These are phyloP conservation scores for Ctenopoma multispine DNA, from an alignment of 2,797 vertebrate genomes.

Conservation along the genomic window DNA sequence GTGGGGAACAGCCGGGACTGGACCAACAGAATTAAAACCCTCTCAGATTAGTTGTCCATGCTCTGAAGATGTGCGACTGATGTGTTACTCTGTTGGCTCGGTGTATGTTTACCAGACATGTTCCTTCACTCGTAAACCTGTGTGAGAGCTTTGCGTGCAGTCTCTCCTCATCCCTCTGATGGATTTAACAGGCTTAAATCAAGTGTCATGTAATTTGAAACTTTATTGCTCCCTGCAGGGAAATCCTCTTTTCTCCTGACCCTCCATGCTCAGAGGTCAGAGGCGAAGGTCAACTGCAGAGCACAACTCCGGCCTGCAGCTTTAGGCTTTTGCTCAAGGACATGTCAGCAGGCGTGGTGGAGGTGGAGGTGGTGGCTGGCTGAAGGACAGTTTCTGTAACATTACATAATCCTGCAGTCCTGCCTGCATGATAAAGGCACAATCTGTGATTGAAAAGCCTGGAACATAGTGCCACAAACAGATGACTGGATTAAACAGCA, in stretches of 20 bases:
- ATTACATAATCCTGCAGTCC: constrained; percentile 1
- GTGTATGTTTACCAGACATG: not conserved
- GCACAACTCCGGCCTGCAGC: not conserved
- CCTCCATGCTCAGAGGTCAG: constrained; percentile 11
- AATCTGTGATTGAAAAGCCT: not conserved
- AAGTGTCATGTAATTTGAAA: constrained; percentile 61
- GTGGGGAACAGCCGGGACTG: not conserved
- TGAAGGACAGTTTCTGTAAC: not conserved
- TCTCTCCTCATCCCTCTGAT: constrained; percentile 47
- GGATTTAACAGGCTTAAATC: constrained; percentile 67
- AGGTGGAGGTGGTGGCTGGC: not conserved
- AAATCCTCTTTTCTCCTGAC: constrained; percentile 46
- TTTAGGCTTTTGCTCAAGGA: not conserved
- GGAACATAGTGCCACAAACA: no score
- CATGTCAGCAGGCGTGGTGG: not conserved
- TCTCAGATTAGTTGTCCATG: not conserved
- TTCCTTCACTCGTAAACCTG: constrained; percentile 37
- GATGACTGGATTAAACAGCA: no score
- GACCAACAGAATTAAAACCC: not conserved
- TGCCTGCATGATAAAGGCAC: not conserved
- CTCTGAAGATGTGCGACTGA: not conserved
- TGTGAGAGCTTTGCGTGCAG: constrained; percentile 37
- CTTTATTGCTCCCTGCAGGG: constrained; percentile 49
- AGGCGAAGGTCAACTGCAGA: constrained; percentile 31
- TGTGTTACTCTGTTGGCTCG: no score